These are phyloP conservation scores for Oreochromis grahami DNA, from an alignment of 2,797 vertebrate genomes.

Conservation along the genomic window DNA sequence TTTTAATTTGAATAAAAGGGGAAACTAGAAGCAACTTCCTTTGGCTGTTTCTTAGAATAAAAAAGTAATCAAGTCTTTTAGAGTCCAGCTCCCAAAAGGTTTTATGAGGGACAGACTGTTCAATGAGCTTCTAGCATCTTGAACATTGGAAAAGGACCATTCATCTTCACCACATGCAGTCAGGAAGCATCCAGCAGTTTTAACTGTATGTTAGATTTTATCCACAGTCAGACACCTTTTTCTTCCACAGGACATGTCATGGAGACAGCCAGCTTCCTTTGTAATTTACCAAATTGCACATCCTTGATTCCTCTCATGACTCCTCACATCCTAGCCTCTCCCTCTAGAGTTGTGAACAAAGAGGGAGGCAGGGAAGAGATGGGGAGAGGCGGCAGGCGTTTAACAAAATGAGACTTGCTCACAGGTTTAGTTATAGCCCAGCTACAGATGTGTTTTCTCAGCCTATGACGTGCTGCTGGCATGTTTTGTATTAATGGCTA, in stretches of 20 bases:
- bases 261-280: background rate
- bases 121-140: background rate
- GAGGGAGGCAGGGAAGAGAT: background rate
- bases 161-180: background rate
- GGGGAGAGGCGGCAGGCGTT: background rate
- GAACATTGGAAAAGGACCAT: background rate
- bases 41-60: background rate
- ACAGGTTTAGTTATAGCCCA: background rate
- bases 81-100: background rate
- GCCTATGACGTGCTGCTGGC: background rate
- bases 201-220: background rate
- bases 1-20: background rate
- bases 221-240: background rate
- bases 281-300: background rate
- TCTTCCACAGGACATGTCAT: background rate
- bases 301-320: background rate
- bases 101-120: background rate
- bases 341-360: background rate
- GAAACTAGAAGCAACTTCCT: background rate
- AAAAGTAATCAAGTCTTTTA: background rate
- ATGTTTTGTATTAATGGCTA: background rate
- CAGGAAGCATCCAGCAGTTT: background rate
- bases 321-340: background rate
- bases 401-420: background rate
- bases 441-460: background rate